Evolutionary conservation across 2,113 vertebrate species (phyloP).

Genomic region (Caranx ignobilis): DNA sequence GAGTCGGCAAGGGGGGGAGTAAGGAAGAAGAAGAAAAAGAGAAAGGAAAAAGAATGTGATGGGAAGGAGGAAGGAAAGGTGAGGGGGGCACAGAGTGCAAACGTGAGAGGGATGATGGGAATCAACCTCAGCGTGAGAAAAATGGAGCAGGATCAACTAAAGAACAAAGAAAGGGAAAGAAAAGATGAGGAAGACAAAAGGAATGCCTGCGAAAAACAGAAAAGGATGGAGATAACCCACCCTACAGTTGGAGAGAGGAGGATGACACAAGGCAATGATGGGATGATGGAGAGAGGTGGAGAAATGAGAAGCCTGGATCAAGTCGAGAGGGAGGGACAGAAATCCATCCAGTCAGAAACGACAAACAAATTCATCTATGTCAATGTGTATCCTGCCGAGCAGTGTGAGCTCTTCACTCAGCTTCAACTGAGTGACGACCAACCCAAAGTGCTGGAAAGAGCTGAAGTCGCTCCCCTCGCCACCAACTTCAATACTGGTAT

Average conservation of each 20-base stretch:
- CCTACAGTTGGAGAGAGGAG: conserved; percentile 11
- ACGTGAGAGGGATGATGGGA: conserved; percentile 1
- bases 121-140: neutral
- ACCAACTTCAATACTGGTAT: too few species aligned
- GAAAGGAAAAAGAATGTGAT: neutral
- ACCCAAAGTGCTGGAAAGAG: too few species aligned
- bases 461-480: too few species aligned
- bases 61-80: conserved; percentile 5
- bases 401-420: too few species aligned
- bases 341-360: too few species aligned
- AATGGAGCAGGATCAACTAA: neutral
- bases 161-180: neutral
- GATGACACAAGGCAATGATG: conserved; percentile 4
- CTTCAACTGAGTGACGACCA: too few species aligned
- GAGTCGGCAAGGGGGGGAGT: neutral
- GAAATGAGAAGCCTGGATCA: neutral
- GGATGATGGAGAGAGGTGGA: neutral
- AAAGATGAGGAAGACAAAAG: conserved; percentile 1
- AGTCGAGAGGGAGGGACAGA: neutral
- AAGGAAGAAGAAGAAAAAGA: neutral
- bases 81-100: neutral
- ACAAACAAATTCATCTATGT: too few species aligned
- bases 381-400: too few species aligned
- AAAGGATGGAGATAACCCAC: conserved; percentile 10
- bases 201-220: neutral